Percentiles rank a stretch among this genome's conserved stretches.
Conservation (phyloP, 64 coral and sea anemone genomes). For the Astreopora myriophthalma region DNA sequence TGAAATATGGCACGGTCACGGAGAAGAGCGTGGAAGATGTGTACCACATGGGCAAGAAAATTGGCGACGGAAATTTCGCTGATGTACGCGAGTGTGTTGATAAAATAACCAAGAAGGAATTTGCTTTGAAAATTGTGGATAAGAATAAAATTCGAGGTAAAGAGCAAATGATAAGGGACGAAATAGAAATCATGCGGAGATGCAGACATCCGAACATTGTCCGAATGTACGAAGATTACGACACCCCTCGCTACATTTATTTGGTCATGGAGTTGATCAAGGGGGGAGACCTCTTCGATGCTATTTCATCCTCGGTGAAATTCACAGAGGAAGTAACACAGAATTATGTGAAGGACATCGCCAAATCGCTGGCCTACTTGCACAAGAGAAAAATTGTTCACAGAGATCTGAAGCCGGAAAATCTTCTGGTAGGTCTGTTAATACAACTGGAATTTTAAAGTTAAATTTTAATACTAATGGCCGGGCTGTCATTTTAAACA, state of each 20-base stretch:
- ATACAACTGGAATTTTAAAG: background rate
- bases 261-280: constrained; percentile 92
- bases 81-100: constrained; percentile 80
- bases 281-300: constrained; percentile 94
- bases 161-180: constrained; percentile 95
- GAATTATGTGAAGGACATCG: constrained; percentile 80
- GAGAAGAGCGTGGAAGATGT: constrained; percentile 85
- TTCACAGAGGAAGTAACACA: constrained; percentile 87
- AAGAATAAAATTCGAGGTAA: constrained; percentile 90
- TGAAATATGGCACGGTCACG: constrained; percentile 75
- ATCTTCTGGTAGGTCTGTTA: constrained; percentile 86
- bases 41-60: constrained; percentile 85
- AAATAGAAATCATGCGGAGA: constrained; percentile 90
- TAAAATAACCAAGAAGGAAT: constrained; percentile 85
- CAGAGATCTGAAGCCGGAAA: constrained; percentile 96
- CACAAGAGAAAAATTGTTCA: constrained; percentile 93
- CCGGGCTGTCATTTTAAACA: too few species aligned
- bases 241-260: constrained; percentile 75
- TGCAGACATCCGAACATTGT: constrained; percentile 94
- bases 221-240: constrained; percentile 86
- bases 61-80: constrained; percentile 97
- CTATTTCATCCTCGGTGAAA: constrained; percentile 90
- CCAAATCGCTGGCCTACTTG: constrained; percentile 86
- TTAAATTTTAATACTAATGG: too few species aligned
- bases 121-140: constrained; percentile 97